Base-by-base conservation (phyloP, 2,888 invertebrate genomes). In the Drosophila prostipennis region DNA sequence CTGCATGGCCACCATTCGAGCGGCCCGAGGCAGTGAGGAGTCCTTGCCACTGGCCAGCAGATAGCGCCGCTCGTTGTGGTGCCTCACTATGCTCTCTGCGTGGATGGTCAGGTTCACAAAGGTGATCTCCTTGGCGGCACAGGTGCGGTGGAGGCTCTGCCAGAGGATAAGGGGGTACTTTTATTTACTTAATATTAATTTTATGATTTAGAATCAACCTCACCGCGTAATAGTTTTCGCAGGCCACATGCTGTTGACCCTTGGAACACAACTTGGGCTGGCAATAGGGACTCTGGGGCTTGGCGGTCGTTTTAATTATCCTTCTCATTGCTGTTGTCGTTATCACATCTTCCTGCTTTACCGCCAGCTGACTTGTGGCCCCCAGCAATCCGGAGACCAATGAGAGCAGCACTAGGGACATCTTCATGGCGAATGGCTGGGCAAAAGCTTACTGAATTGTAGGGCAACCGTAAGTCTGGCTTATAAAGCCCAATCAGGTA, bases 1-100 rank as follows among this genome's bases (percentile, higher is more conserved):
- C 19, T 71, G 76, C 82, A 89, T 88, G 14, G 67, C 69, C 7
- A 82, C 81, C 74, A 87, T 36, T 48, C 85, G 82, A 26, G 74
- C 68, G 23, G 87, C 89, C 5, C 61, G 63, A 29, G 88, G 89
- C 42, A 84, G 40, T 1, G 52, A 32, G 34, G 60, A 43, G 3
- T 85, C 71, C 39, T 63, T 74, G 10, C 84, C 89, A 6, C 3
- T 59, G 19, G 77, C 76, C 64, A 89, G 51, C 0, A 60, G 59
- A 16, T 71, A 70, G 0, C 89, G 72, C 2, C 23, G 45, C 26
- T 85, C 83, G 42, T 84, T 89, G 71, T 89, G 88, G 6, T 51
- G 51, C 48, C 68, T 74, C 6, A 79, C 29, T 37, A 84, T 76
- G 29, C 10, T 32, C 0, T 75, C 69, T 2, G 60, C 45, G 14